Base-by-base conservation (phyloP, 2,888 invertebrate genomes). In the Lathronympha strigana region DNA sequence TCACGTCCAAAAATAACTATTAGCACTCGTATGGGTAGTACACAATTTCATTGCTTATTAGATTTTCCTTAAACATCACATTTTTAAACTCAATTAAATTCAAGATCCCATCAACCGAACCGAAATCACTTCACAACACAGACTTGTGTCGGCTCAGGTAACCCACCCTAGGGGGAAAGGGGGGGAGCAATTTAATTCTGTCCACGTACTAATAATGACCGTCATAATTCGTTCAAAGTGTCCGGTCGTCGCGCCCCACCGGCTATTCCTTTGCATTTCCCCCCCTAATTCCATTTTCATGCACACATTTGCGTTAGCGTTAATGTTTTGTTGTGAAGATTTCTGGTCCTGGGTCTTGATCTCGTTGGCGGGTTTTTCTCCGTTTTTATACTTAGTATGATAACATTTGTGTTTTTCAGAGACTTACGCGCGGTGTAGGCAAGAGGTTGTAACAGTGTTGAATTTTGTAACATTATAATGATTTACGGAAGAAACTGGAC, bases 141-240 rank as follows among this genome's bases (percentile, higher is more conserved):
- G 86, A 84, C 87, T 86, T 88, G 87, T 87, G 40, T 40, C 86
- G 84, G 86, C 86, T 82, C 90, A 92, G 91, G 91, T 91, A 90
- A 83, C 86, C 75, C 74, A 73, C 67, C 72, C 72, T 66, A 74
- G 74, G 77, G 74, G 70, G 68, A 71, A 78, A 2, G 11, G 43
- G 81, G 85, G 90, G 91, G 88, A 92, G 92, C 93, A 92, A 93
- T 93, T 93, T 93, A 93, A 93, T 93, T 93, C 93, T 92, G 92
- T 93, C 93, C 93, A 93, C 93, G 93, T 93, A 90, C 92, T 93
- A 93, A 93, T 93, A 93, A 93, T 93, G 93, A 93, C 92, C 91
- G 92, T 93, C 93, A 93, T 93, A 93, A 93, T 93, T 93, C 92
- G 93, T 93, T 92, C 92, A 92, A 93, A 93, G 93, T 93, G 93